Evolutionary conservation across 2,797 vertebrate genomes (phyloP), one percentile per base, ranked within the genome.

Genomic region (Cottoperca gobio): DNA sequence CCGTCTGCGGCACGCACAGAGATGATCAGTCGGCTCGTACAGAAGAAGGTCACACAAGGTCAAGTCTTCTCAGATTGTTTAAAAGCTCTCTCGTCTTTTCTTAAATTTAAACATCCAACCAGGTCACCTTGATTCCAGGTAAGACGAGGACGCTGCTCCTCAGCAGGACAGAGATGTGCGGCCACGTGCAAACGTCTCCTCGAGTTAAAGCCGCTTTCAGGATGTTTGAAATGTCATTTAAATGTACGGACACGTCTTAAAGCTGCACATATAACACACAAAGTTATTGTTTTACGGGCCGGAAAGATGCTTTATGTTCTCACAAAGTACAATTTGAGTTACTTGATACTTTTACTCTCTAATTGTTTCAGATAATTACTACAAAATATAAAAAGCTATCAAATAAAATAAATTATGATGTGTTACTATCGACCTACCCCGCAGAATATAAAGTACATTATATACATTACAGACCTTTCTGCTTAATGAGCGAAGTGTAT

Each of bases 1-100:
- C 42, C 28, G 73, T 62, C 33, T 43, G 78, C 53, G 57, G 78
- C 81, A 42, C 70, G 21, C 5, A 61, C 40, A 33, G 45, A 70
- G 70, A 39, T 16, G 53, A 40, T 73, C 39, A 6, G 50, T n/a
- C 57, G 54, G 66, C 70, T 77, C 43, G 1, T 12, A 28, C 73
- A 66, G 69, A 52, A 54, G 64, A 57, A 67, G 62, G 35, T 67
- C 72, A 37, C 26, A 60, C 64, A 73, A n/a, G 13, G 48, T 61
- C 46, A 13, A 35, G 23, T 24, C 35, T 8, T 23, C 28, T 54
- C 6, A n/a, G 61, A 6, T 9, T 14, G 35, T 59, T 17, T 31
- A 48, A 68, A 68, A 62, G 57, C 16, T 48, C 31, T 17, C 28
- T 45, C 19, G 2, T 26, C 35, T 49, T 31, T 5, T 4, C n/a